Evolutionary conservation across 2,797 vertebrate genomes (phyloP).

Genomic region (Lepilemur septentrionalis): DNA sequence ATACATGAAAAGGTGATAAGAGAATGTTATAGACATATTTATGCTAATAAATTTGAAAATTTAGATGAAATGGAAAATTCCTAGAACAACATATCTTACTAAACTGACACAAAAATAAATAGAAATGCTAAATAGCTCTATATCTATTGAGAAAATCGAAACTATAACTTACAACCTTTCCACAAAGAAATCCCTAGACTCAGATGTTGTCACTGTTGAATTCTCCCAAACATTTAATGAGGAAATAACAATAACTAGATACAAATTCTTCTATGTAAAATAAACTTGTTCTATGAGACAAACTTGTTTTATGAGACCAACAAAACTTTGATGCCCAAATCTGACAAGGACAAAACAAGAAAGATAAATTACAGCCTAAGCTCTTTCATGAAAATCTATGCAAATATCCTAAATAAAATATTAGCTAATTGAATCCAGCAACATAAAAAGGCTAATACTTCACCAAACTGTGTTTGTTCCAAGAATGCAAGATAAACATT

Average conservation of each 20-base stretch:
- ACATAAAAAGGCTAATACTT: not conserved
- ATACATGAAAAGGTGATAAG: not conserved
- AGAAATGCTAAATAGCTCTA: not conserved
- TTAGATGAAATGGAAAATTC: not conserved
- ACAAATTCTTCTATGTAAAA: not conserved
- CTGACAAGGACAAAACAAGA: not conserved
- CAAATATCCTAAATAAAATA: not conserved
- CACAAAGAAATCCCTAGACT: not conserved
- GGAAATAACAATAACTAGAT: not conserved
- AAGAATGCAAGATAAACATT: not conserved
- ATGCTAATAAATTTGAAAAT: not conserved
- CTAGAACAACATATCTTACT: not conserved
- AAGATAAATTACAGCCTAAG: not conserved
- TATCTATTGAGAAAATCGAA: not conserved
- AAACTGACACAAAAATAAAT: not conserved
- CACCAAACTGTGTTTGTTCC: not conserved
- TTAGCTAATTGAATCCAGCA: not conserved
- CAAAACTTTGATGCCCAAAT: not conserved
- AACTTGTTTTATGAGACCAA: not conserved
- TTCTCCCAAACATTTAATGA: not conserved
- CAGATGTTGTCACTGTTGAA: not conserved
- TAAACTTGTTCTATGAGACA: not conserved
- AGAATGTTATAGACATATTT: not conserved
- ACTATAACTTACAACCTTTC: not conserved
- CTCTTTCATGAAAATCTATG: not conserved